Evolutionary conservation across 2,797 vertebrate genomes (phyloP).

Genomic region (Arnoldichthys spilopterus): DNA sequence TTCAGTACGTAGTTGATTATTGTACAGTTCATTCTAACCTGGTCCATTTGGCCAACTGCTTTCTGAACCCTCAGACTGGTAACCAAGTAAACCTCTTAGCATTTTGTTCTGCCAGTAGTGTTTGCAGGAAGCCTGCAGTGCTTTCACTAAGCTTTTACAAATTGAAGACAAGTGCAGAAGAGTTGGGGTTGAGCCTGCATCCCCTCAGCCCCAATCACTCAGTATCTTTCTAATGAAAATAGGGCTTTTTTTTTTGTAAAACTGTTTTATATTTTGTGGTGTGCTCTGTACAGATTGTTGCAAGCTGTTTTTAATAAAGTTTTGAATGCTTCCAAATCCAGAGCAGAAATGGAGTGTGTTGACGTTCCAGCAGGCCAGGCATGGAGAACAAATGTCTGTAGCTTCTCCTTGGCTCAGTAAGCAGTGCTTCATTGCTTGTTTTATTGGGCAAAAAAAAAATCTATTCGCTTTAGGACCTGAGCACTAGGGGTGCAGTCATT

Average conservation of each 20-base stretch:
- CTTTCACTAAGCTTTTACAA: constrained; percentile 20
- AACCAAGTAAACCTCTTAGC: no score
- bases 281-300: constrained; percentile 41
- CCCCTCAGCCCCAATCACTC: neutral
- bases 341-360: neutral
- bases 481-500: no score
- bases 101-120: neutral
- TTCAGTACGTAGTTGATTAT: no score
- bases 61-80: no score
- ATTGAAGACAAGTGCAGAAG: constrained; percentile 17
- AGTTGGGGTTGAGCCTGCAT: constrained; percentile 7
- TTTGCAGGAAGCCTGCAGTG: neutral
- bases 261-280: constrained; percentile 41
- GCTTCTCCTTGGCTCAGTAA: neutral
- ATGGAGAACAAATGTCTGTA: neutral
- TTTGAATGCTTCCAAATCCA: constrained; percentile 22
- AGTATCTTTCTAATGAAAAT: neutral
- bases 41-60: no score
- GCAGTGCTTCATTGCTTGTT: neutral
- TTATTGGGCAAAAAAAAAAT: no score
- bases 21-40: no score
- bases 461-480: no score
- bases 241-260: constrained; percentile 3
- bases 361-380: neutral
- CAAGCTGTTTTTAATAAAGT: constrained; percentile 58